Evolutionary conservation across 2,797 vertebrate species (phyloP).

Genomic region (Triplophysa yarkandensis): DNA sequence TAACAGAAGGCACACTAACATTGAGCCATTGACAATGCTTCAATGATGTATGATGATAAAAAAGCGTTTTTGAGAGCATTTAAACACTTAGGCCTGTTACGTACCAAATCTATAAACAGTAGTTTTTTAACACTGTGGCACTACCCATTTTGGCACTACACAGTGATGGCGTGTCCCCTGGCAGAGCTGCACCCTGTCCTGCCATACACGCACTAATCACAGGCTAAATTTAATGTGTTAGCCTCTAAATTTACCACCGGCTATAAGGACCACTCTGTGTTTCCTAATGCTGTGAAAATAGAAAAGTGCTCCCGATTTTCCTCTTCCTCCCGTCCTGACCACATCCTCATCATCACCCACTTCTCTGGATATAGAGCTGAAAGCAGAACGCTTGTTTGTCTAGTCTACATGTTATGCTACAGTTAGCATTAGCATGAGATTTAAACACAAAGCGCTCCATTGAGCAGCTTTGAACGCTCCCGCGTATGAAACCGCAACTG

Average conservation of each 20-base stretch:
- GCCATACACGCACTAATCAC: slow-evolving; percentile 62
- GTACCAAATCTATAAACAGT: slow-evolving; percentile 35
- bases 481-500: slow-evolving; percentile 27
- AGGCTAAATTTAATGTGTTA: slow-evolving; percentile 66
- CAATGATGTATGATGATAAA: background rate
- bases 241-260: slow-evolving; percentile 64
- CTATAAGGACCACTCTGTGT: slow-evolving; percentile 68
- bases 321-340: slow-evolving; percentile 38
- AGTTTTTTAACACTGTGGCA: slow-evolving; percentile 40
- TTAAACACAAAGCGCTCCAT: slow-evolving; percentile 56
- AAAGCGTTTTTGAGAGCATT: background rate
- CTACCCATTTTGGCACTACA: slow-evolving; percentile 45
- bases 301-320: slow-evolving; percentile 28
- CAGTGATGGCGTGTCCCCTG: slow-evolving; percentile 52
- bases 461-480: slow-evolving; percentile 48
- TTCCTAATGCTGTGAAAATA: slow-evolving; percentile 60
- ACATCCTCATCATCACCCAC: slow-evolving; percentile 60
- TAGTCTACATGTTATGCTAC: slow-evolving; percentile 54
- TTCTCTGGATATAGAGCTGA: slow-evolving; percentile 55
- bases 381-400: slow-evolving; percentile 60
- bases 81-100: slow-evolving; percentile 17
- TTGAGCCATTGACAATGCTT: background rate
- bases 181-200: slow-evolving; percentile 57
- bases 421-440: slow-evolving; percentile 59
- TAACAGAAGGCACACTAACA: background rate